Conservation (phyloP, 1,140 invertebrate species). For the Triops longicaudatus region DNA sequence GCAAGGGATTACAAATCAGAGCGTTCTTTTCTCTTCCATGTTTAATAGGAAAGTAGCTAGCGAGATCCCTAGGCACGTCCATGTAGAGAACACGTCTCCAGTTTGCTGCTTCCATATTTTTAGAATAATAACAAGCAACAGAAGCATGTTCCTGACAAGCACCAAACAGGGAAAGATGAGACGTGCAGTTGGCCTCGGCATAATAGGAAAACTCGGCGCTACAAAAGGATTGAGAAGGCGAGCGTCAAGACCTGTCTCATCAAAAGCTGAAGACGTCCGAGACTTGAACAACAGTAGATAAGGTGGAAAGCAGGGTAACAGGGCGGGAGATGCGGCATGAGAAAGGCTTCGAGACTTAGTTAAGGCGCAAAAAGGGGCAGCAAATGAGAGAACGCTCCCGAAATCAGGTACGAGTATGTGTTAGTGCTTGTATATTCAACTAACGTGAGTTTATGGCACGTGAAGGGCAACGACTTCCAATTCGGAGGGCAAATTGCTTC, state of each 20-base stretch:
- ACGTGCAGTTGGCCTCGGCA: background rate
- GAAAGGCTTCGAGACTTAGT: too few relatives aligned
- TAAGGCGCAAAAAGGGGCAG: background rate
- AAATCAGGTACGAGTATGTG: background rate
- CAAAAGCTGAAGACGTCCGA: too few relatives aligned
- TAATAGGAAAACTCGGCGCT: background rate
- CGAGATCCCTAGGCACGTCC: background rate
- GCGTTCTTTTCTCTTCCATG: too few relatives aligned
- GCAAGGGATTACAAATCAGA: too few relatives aligned
- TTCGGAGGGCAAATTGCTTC: background rate
- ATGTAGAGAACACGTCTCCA: background rate
- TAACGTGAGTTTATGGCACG: background rate
- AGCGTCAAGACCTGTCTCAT: background rate
- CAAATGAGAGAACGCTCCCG: background rate
- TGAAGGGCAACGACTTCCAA: background rate
- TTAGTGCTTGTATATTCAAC: background rate
- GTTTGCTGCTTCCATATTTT: background rate
- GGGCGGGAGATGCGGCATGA: background rate
- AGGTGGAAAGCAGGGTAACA: background rate
- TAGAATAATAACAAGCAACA: background rate
- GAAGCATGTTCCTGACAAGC: background rate
- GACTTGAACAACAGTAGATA: background rate
- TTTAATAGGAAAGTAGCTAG: background rate
- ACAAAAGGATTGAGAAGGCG: background rate
- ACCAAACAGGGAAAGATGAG: background rate